A percentile compares a stretch with the other conserved stretches of the same genome.
Evolutionary conservation across 2,797 vertebrate species (phyloP).

Genomic region (Sphaeramia orbicularis): DNA sequence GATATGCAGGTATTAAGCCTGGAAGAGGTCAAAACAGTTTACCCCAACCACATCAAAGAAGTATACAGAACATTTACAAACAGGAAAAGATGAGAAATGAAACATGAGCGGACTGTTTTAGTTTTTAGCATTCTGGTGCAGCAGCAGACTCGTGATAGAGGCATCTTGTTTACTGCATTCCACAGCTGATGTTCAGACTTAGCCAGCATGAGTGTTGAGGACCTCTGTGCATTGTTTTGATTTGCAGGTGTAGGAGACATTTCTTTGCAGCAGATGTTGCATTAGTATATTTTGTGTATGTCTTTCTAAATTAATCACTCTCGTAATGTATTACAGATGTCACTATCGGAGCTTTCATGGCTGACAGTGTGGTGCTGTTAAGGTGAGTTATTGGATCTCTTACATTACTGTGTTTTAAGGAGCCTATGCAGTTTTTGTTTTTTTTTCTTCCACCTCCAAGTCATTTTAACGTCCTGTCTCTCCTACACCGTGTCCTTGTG

Average conservation of each 20-base stretch:
- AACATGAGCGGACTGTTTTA: slow-evolving; percentile 16
- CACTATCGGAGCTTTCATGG: slow-evolving; percentile 96
- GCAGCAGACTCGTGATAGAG: slow-evolving; percentile 64
- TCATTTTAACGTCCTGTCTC: slow-evolving; percentile 23
- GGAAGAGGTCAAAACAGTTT: neutral
- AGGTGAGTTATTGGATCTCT: slow-evolving; percentile 85
- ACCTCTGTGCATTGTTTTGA: slow-evolving; percentile 67
- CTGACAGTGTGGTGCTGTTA: slow-evolving; percentile 93
- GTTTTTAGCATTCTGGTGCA: slow-evolving; percentile 27
- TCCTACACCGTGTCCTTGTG: slow-evolving; percentile 33
- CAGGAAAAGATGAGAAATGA: slow-evolving; percentile 2
- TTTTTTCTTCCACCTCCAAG: neutral
- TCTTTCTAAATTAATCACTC: slow-evolving; percentile 14
- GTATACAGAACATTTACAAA: slow-evolving; percentile 16
- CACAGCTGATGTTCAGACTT: slow-evolving; percentile 64
- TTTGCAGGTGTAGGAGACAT: slow-evolving; percentile 53
- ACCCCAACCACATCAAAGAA: slow-evolving; percentile 8
- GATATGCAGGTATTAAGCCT: slow-evolving; percentile 89
- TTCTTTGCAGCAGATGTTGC: slow-evolving; percentile 32
- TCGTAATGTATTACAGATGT: slow-evolving; percentile 88
- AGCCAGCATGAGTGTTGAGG: slow-evolving; percentile 46
- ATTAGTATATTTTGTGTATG: slow-evolving; percentile 15
- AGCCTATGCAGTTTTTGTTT: neutral
- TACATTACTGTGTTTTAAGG: neutral
- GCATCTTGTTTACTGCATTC: slow-evolving; percentile 87